Conservation (phyloP, 2,113 vertebrate species). For the Oxyura jamaicensis region DNA sequence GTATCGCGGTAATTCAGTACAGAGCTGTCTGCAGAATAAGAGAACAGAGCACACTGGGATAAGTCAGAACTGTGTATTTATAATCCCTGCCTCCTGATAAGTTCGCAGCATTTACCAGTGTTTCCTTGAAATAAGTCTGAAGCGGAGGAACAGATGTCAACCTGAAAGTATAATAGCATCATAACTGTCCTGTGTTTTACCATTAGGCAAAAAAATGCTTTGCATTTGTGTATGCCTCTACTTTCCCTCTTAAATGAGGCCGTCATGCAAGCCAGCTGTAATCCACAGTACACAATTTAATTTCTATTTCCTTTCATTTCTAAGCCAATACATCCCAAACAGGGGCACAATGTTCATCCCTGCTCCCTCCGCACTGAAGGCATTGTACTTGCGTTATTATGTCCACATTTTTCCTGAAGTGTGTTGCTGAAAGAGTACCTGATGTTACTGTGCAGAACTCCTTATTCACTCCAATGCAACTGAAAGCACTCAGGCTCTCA, state of each 20-base stretch:
- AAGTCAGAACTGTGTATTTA: constrained; percentile 11
- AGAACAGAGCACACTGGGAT: not conserved
- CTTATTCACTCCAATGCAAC: not conserved
- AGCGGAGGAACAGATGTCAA: constrained; percentile 37
- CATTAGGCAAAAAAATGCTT: not conserved
- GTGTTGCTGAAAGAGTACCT: not conserved
- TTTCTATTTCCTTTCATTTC: not conserved
- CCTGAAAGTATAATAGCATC: not conserved
- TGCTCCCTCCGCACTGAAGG: not conserved
- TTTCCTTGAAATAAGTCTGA: constrained; percentile 19
- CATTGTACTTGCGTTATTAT: not conserved
- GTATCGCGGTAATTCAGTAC: not conserved
- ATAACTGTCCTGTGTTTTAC: not conserved
- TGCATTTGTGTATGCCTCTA: not conserved
- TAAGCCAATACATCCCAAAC: not conserved
- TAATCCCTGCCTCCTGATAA: constrained; percentile 13
- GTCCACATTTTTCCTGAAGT: not conserved
- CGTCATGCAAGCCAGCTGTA: not conserved
- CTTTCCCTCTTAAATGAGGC: not conserved
- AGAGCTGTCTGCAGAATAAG: not conserved
- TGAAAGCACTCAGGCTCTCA: not conserved
- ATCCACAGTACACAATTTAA: not conserved
- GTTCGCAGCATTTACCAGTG: constrained; percentile 3
- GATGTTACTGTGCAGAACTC: not conserved
- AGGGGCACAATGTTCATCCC: not conserved